Percentiles rank a stretch among this genome's conserved stretches.
Evolutionary conservation across 2,797 vertebrate genomes (phyloP).

Genomic region (Malacoctenus gilli): DNA sequence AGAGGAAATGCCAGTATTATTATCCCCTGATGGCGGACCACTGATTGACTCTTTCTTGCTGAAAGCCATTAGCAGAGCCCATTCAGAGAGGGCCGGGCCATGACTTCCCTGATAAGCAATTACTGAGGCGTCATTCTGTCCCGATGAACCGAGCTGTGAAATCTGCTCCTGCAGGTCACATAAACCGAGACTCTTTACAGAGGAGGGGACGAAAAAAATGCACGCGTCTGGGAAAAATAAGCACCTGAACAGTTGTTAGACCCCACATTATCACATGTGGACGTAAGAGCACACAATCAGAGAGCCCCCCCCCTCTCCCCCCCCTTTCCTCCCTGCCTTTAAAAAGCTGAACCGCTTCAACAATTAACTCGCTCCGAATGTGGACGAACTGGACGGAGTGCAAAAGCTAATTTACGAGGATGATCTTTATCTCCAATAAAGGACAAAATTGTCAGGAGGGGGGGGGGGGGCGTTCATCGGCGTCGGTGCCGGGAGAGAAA

Average conservation of each 20-base stretch:
- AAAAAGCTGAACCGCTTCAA: too few species aligned
- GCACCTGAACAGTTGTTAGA: too few species aligned
- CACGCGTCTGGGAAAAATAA: background rate
- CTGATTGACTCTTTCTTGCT: slow-evolving; percentile 52
- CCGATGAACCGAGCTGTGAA: slow-evolving; percentile 21
- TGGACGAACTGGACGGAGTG: background rate
- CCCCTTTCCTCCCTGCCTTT: too few species aligned
- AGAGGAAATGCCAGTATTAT: slow-evolving; percentile 51
- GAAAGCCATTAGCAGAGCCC: slow-evolving; percentile 59
- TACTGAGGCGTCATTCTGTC: slow-evolving; percentile 28
- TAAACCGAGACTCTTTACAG: slow-evolving; percentile 14
- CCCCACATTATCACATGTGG: too few species aligned
- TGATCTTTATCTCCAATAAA: background rate
- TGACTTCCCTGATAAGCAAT: slow-evolving; percentile 53
- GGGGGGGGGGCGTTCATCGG: background rate
- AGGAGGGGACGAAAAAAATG: too few species aligned
- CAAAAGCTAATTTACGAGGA: background rate
- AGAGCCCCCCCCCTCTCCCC: too few species aligned
- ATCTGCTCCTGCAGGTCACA: slow-evolving; percentile 26
- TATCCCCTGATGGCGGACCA: slow-evolving; percentile 42
- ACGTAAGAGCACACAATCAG: too few species aligned
- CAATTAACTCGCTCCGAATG: background rate
- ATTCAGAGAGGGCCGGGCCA: slow-evolving; percentile 32
- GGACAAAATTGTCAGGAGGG: background rate
- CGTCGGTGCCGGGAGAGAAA: too few species aligned